phyloP scores from a whole-genome alignment of 2,797 vertebrate genomes.

The Acipenser oxyrinchus region DNA sequence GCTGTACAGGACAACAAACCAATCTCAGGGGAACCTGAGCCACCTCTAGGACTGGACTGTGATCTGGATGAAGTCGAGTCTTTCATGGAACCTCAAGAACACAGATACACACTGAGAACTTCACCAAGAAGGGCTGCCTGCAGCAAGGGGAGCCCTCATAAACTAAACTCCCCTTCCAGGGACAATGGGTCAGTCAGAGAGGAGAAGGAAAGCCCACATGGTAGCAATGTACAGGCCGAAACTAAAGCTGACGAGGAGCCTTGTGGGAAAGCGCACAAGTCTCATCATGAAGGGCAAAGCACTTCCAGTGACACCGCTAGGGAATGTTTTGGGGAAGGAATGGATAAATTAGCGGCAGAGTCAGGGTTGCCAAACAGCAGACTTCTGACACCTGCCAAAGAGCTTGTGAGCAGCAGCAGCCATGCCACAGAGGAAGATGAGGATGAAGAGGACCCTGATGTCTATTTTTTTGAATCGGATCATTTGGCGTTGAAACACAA shows the following conservation, averaged over 20 bases:
- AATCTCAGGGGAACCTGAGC: constrained; percentile 75
- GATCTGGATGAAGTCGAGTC: constrained; percentile 62
- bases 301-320: constrained; percentile 33
- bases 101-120: constrained; percentile 91
- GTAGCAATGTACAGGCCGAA: constrained; percentile 40
- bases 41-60: constrained; percentile 52
- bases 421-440: constrained; percentile 54
- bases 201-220: constrained; percentile 53
- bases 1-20: constrained; percentile 49
- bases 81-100: constrained; percentile 85
- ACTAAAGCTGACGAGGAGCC: constrained; percentile 20
- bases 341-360: constrained; percentile 51
- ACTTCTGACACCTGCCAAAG: constrained; percentile 67
- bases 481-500: constrained; percentile 99
- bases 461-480: constrained; percentile 99
- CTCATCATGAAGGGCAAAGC: constrained; percentile 30
- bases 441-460: constrained; percentile 93
- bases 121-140: constrained; percentile 78
- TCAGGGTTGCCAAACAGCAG: constrained; percentile 39
- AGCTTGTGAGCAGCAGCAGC: constrained; percentile 48
- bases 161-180: constrained; percentile 72
- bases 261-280: constrained; percentile 37
- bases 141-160: constrained; percentile 70
- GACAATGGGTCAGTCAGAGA: constrained; percentile 80
- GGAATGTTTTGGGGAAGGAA: constrained; percentile 50